Evolutionary conservation across 2,888 invertebrate genomes (phyloP).

Genomic region (Tuberolachnus salignus): DNA sequence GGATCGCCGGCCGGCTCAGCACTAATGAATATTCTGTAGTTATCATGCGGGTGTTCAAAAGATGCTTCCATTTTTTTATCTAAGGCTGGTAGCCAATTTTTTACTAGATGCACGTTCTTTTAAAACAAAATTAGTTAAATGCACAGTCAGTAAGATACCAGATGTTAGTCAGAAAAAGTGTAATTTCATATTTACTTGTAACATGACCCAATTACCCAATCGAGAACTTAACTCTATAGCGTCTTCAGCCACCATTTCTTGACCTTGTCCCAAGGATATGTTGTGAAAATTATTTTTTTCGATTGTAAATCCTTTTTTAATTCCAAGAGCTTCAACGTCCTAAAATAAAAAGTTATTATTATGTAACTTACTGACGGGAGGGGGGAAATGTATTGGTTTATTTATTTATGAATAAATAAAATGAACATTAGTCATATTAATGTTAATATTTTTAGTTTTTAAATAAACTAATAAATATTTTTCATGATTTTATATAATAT

Average conservation of each 20-base stretch:
- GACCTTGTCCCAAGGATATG: conserved; percentile 92
- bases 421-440: too few relatives aligned
- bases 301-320: conserved; percentile 77
- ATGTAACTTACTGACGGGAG: not conserved
- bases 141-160: not conserved
- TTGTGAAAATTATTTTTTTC: conserved; percentile 88
- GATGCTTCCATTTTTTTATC: conserved; percentile 91
- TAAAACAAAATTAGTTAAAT: conserved; percentile 22
- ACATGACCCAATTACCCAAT: conserved; percentile 89
- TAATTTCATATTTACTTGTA: conserved; percentile 65
- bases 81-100: conserved; percentile 82
- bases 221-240: conserved; percentile 79
- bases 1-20: conserved; percentile 84
- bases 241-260: conserved; percentile 88
- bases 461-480: too few relatives aligned
- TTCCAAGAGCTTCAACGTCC: conserved; percentile 88
- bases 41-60: conserved; percentile 70
- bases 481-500: too few relatives aligned
- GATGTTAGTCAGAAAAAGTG: too few relatives aligned
- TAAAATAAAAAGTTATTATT: conserved; percentile 61
- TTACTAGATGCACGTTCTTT: conserved; percentile 89
- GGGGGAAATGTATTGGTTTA: too few relatives aligned
- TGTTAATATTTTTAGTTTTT: too few relatives aligned
- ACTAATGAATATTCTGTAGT: conserved; percentile 80
- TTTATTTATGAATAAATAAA: too few relatives aligned